phyloP scores from a whole-genome alignment of 2,797 vertebrate genomes.

The Lithobates pipiens region DNA sequence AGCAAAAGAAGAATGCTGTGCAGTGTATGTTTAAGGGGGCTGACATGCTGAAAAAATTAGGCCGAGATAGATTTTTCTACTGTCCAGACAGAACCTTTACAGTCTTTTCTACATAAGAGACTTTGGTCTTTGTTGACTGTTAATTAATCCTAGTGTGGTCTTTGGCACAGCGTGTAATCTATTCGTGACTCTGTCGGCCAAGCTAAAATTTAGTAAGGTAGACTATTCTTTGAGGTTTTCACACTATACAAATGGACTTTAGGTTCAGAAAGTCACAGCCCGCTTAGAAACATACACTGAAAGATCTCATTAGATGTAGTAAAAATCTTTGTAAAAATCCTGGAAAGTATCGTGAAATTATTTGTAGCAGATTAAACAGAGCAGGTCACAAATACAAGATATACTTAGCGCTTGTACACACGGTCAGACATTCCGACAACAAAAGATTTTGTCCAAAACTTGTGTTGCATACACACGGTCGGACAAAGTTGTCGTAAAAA shows the following conservation, averaged over 20 bases:
- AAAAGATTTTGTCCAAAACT: too few relatives aligned
- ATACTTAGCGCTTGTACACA: too few relatives aligned
- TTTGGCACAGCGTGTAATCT: constrained; percentile 44
- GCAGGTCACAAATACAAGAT: too few relatives aligned
- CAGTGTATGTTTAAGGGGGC: not conserved
- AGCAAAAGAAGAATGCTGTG: not conserved
- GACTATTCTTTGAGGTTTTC: not conserved
- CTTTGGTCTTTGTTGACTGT: not conserved
- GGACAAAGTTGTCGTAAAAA: too few relatives aligned
- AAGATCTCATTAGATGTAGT: not conserved
- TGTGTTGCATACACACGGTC: too few relatives aligned
- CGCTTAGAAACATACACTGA: not conserved
- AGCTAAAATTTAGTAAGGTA: not conserved
- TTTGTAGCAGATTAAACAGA: too few relatives aligned
- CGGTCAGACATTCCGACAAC: too few relatives aligned
- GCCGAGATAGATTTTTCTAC: too few relatives aligned
- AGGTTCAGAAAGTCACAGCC: not conserved
- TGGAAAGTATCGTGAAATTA: too few relatives aligned
- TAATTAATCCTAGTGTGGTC: not conserved
- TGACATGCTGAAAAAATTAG: not conserved
- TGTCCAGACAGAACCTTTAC: not conserved
- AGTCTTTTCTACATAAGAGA: not conserved
- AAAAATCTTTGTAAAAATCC: not conserved
- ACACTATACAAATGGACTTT: not conserved
- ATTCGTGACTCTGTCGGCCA: constrained; percentile 19